Evolutionary conservation across 2,888 invertebrate genomes (phyloP).

Genomic region (Raillietiella orientalis): DNA sequence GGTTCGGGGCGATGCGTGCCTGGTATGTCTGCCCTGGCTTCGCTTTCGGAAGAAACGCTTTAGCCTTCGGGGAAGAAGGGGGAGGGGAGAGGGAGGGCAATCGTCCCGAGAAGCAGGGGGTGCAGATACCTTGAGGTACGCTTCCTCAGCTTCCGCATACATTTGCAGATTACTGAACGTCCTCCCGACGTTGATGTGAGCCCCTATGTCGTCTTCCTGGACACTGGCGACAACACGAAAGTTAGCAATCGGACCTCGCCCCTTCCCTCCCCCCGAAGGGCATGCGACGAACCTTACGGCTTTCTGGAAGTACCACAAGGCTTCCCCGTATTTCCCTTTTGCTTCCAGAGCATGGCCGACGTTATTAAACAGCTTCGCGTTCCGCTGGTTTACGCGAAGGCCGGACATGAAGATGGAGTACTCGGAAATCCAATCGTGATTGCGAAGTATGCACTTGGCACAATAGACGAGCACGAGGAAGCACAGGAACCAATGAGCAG

Average conservation of each 20-base stretch:
- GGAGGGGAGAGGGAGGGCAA: background rate
- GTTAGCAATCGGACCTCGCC: conserved; percentile 1
- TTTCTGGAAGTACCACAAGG: conserved; percentile 60
- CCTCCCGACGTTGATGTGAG: conserved; percentile 84
- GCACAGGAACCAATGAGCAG: too few relatives aligned
- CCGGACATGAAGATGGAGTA: conserved; percentile 81
- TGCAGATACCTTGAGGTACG: conserved; percentile 33
- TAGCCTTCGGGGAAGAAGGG: conserved; percentile 21
- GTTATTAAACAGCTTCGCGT: conserved; percentile 88
- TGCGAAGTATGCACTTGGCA: conserved; percentile 51
- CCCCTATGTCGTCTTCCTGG: conserved; percentile 82
- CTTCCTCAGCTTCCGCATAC: conserved; percentile 64
- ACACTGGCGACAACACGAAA: conserved; percentile 19
- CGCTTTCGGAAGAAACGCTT: conserved; percentile 56
- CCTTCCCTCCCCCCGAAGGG: background rate
- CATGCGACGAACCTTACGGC: conserved; percentile 29
- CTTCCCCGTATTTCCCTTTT: conserved; percentile 30
- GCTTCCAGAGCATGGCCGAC: conserved; percentile 82
- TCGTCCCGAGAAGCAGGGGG: background rate
- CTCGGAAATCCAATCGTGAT: conserved; percentile 76
- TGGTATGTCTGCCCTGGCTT: conserved; percentile 82
- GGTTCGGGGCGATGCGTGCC: conserved; percentile 77
- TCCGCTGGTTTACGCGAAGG: conserved; percentile 45
- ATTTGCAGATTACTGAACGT: conserved; percentile 69
- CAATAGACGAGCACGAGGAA: conserved; percentile 40